phyloP scores from a whole-genome alignment of 2,113 vertebrate species.

The Scomber scombrus region DNA sequence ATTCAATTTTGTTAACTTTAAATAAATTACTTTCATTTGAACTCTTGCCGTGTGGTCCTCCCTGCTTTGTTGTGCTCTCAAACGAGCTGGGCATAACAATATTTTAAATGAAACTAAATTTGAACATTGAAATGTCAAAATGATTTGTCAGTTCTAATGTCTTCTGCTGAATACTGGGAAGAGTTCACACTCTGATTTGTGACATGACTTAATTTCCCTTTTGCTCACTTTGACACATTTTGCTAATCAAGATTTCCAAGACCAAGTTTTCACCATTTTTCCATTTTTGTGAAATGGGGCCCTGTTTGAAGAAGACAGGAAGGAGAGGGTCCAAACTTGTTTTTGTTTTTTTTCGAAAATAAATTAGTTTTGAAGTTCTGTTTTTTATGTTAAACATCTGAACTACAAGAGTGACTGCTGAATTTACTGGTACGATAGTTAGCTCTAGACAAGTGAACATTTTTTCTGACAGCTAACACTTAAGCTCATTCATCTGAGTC shows the following conservation, averaged over 20 bases:
- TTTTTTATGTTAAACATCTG: background rate
- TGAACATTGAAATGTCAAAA: background rate
- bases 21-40: no score
- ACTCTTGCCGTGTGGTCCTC: no score
- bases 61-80: no score
- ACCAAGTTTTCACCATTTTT: no score
- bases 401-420: background rate
- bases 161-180: no score
- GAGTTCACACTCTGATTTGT: no score
- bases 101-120: background rate
- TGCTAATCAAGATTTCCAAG: no score
- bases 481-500: background rate
- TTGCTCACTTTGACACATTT: background rate
- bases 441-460: background rate
- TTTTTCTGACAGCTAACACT: background rate
- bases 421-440: background rate
- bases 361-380: background rate
- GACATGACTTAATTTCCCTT: background rate
- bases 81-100: no score
- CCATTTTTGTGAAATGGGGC: background rate
- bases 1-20: no score
- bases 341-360: no score
- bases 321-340: background rate
- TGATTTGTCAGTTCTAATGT: background rate
- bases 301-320: background rate